Evolutionary conservation across 2,113 vertebrate genomes (phyloP).

Genomic region (Otolemur garnettii): DNA sequence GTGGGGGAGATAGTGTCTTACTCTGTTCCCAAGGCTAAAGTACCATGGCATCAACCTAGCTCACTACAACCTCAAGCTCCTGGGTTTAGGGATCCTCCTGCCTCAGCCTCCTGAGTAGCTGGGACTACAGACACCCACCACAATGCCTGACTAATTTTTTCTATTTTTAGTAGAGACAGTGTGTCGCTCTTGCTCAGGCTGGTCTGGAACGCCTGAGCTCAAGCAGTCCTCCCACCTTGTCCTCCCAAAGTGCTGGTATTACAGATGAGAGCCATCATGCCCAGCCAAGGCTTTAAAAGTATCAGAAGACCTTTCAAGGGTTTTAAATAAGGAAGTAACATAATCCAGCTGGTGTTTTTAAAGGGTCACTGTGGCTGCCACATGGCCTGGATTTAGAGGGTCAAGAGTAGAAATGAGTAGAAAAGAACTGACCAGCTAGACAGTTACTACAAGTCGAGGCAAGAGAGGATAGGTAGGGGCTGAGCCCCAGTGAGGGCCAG

Average conservation of each 20-base stretch:
- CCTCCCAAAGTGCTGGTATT: no score
- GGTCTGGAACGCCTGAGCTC: background rate
- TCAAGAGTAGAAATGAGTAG: background rate
- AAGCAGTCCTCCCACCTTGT: background rate
- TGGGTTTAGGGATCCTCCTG: background rate
- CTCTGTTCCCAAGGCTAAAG: background rate
- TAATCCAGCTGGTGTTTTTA: background rate
- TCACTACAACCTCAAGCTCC: background rate
- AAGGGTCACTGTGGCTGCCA: background rate
- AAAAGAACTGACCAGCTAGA: background rate
- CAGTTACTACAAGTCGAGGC: background rate
- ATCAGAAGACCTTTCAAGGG: background rate
- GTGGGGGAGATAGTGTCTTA: background rate
- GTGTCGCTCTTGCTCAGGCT: background rate
- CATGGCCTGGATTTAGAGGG: background rate
- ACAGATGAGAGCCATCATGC: no score
- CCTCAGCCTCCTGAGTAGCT: background rate
- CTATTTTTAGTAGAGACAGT: background rate
- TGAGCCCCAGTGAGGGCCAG: background rate
- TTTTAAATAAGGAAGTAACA: background rate
- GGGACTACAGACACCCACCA: background rate
- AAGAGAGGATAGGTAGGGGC: background rate
- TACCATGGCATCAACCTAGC: no score
- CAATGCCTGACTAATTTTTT: background rate
- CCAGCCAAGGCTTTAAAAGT: background rate